These are phyloP conservation scores for Andrena bicolor DNA, from an alignment of 2,888 invertebrate genomes.

Conservation along the genomic window DNA sequence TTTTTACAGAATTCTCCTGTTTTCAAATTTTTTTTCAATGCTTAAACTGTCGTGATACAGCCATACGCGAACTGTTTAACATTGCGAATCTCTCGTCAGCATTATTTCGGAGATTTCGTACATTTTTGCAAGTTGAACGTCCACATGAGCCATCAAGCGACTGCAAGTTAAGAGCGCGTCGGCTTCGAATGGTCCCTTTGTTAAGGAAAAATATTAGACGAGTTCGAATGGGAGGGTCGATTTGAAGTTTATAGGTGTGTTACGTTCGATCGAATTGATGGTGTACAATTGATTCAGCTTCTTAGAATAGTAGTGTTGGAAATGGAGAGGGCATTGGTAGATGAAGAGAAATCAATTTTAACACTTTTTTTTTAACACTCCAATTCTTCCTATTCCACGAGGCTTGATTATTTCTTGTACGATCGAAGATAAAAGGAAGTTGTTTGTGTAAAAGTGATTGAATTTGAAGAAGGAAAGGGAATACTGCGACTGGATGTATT, in stretches of 20 bases:
- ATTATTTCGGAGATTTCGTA: neutral
- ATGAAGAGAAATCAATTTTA: neutral
- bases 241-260: neutral
- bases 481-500: neutral
- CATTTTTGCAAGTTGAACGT: neutral
- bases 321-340: neutral
- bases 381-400: neutral
- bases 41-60: neutral
- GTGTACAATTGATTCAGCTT: neutral
- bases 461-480: neutral
- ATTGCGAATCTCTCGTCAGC: neutral
- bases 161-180: neutral
- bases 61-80: neutral
- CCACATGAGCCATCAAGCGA: neutral
- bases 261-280: too few relatives aligned
- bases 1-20: neutral
- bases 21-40: neutral
- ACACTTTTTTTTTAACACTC: neutral
- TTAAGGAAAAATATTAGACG: conserved; percentile 3
- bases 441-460: neutral
- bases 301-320: neutral
- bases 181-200: neutral
- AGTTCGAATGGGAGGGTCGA: neutral
- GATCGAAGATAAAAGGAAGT: neutral
- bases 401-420: neutral